These are phyloP conservation scores for Drosophila pectinifera DNA, from an alignment of 1,140 invertebrate species.

Conservation along the genomic window DNA sequence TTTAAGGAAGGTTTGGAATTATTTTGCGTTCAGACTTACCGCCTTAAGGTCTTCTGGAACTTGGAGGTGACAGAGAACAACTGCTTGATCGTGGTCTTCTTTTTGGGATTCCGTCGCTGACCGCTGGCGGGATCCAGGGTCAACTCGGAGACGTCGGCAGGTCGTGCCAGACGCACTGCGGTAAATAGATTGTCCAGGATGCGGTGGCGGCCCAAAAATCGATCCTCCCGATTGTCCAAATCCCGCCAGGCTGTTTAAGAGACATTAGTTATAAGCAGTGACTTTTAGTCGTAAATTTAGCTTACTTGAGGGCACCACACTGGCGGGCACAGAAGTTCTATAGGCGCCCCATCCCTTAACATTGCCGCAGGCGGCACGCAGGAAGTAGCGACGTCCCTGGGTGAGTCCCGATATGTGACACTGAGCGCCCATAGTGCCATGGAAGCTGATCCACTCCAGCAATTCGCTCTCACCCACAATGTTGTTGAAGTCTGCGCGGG, in stretches of 20 bases:
- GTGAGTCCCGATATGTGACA: constrained; percentile 90
- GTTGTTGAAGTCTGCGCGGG: constrained; percentile 91
- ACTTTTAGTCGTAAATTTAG: constrained; percentile 43
- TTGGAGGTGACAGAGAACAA: constrained; percentile 97
- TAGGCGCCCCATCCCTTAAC: constrained; percentile 95
- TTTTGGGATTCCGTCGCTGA: constrained; percentile 89
- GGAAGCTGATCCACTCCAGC: constrained; percentile 88
- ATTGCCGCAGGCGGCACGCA: constrained; percentile 94
- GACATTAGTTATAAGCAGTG: neutral
- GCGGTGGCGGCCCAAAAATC: constrained; percentile 89
- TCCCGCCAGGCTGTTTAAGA: constrained; percentile 90
- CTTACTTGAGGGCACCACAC: constrained; percentile 95
- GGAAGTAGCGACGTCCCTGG: constrained; percentile 94
- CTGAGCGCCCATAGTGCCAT: constrained; percentile 87
- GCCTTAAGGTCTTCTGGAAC: constrained; percentile 96
- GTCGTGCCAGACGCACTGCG: constrained; percentile 88
- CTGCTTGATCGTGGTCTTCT: constrained; percentile 96
- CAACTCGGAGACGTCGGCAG: constrained; percentile 87
- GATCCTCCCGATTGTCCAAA: constrained; percentile 88
- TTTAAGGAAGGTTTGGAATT: neutral
- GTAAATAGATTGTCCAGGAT: constrained; percentile 91
- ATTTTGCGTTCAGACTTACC: constrained; percentile 83
- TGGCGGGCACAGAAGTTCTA: constrained; percentile 90
- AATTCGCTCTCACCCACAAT: constrained; percentile 92
- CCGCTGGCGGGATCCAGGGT: constrained; percentile 87